Conservation (phyloP, 2,113 vertebrate genomes). For the Condylura cristata region DNA sequence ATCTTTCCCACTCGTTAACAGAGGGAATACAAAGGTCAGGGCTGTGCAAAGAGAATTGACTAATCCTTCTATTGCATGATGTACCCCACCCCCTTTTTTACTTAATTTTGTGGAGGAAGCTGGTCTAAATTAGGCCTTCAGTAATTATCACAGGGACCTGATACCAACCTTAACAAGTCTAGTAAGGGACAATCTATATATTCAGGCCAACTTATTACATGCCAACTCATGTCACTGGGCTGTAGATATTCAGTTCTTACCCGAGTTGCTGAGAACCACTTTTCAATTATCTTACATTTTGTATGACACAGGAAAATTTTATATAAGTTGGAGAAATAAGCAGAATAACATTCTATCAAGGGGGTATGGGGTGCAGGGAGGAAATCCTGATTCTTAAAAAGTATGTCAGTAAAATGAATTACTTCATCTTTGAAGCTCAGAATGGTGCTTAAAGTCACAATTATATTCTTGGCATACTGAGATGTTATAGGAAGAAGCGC, state of each 20-base stretch:
- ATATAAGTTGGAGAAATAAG: conserved; percentile 63
- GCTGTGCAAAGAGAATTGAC: conserved; percentile 55
- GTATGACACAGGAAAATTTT: conserved; percentile 40
- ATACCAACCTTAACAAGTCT: conserved; percentile 72
- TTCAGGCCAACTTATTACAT: conserved; percentile 74
- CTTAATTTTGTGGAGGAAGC: conserved; percentile 72
- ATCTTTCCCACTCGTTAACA: conserved; percentile 68
- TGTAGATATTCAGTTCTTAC: conserved; percentile 35
- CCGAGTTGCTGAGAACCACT: conserved; percentile 45
- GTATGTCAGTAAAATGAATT: conserved; percentile 22
- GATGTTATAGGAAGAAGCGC: background rate
- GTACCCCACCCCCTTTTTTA: conserved; percentile 51
- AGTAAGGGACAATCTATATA: conserved; percentile 65
- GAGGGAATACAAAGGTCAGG: conserved; percentile 71
- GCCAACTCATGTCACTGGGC: conserved; percentile 10
- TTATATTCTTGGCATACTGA: background rate
- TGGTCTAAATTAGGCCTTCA: conserved; percentile 66
- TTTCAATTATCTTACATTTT: conserved; percentile 45
- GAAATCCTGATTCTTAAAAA: conserved; percentile 7
- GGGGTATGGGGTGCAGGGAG: background rate
- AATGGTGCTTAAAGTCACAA: conserved; percentile 2
- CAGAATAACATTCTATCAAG: conserved; percentile 36
- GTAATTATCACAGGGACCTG: conserved; percentile 68
- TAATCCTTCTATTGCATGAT: conserved; percentile 46
- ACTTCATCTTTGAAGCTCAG: conserved; percentile 9